A percentile compares a stretch with the other conserved stretches of the same genome.
phyloP scores from a whole-genome alignment of 2,797 vertebrate species.

The Sebastes cheni region DNA sequence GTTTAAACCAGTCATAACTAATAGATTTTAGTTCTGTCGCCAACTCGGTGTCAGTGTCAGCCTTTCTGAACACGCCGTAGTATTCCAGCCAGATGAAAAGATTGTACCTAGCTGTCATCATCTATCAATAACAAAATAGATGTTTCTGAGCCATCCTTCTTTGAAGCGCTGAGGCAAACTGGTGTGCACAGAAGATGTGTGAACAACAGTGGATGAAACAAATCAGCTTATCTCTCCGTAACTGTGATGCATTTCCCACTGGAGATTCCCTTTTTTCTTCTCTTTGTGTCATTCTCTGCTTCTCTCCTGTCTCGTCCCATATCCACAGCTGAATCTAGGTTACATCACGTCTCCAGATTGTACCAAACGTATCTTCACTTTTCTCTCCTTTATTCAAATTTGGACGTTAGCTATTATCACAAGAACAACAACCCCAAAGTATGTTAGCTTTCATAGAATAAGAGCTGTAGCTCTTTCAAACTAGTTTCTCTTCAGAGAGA shows the following conservation, averaged over 20 bases:
- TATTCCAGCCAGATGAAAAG: slow-evolving; percentile 15
- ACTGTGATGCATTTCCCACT: slow-evolving; percentile 40
- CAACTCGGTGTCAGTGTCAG: background rate
- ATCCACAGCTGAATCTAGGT: slow-evolving; percentile 45
- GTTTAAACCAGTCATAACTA: slow-evolving; percentile 4
- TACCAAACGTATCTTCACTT: background rate
- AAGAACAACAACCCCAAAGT: background rate
- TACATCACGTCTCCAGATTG: slow-evolving; percentile 6
- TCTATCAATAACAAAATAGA: slow-evolving; percentile 42
- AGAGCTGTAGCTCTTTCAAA: background rate
- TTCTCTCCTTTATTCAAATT: background rate
- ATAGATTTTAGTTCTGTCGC: background rate
- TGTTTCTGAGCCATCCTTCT: slow-evolving; percentile 19
- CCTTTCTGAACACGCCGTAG: background rate
- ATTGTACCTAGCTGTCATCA: slow-evolving; percentile 20
- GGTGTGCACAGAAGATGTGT: slow-evolving; percentile 16
- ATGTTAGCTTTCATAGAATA: background rate
- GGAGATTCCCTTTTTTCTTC: slow-evolving; percentile 11
- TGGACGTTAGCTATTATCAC: background rate
- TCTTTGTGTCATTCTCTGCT: slow-evolving; percentile 19
- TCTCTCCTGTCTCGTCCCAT: slow-evolving; percentile 16
- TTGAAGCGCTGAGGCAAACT: slow-evolving; percentile 41
- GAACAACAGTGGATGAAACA: slow-evolving; percentile 48
- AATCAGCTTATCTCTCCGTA: slow-evolving; percentile 34
- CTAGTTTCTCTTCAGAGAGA: background rate